These are phyloP conservation scores for Limnodromus scolopaceus DNA, from an alignment of 2,797 vertebrate species.

Conservation along the genomic window DNA sequence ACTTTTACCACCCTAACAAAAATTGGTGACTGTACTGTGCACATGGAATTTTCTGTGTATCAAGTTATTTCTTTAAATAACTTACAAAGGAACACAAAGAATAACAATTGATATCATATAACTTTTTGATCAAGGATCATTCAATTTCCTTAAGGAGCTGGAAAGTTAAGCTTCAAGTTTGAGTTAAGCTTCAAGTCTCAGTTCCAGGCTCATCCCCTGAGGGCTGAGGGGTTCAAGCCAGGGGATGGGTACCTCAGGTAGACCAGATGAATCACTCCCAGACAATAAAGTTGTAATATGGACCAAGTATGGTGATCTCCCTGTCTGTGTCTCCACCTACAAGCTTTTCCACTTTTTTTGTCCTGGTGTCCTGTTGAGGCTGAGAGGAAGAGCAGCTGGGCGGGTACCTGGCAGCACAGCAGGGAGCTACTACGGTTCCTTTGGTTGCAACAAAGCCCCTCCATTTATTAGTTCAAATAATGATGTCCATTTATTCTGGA, in stretches of 20 bases:
- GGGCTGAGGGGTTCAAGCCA: not conserved
- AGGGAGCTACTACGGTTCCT: not conserved
- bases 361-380: not conserved
- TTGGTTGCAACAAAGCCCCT: not conserved
- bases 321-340: not conserved
- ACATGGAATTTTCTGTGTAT: not conserved
- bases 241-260: not conserved
- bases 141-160: not conserved
- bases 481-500: not conserved
- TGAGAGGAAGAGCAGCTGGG: not conserved
- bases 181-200: not conserved
- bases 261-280: not conserved
- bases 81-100: not conserved
- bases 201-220: not conserved
- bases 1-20: not conserved
- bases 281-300: not conserved
- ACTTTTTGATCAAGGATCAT: not conserved
- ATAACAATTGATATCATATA: not conserved
- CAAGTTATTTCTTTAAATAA: not conserved
- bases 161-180: not conserved
- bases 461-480: not conserved
- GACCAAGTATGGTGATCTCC: not conserved
- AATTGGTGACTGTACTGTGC: rapidly evolving
- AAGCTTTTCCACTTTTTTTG: not conserved
- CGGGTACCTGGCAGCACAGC: not conserved